Percentiles rank a stretch among this genome's conserved stretches.
phyloP scores from a whole-genome alignment of 2,888 invertebrate genomes.

The Diadegma fenestrale region DNA sequence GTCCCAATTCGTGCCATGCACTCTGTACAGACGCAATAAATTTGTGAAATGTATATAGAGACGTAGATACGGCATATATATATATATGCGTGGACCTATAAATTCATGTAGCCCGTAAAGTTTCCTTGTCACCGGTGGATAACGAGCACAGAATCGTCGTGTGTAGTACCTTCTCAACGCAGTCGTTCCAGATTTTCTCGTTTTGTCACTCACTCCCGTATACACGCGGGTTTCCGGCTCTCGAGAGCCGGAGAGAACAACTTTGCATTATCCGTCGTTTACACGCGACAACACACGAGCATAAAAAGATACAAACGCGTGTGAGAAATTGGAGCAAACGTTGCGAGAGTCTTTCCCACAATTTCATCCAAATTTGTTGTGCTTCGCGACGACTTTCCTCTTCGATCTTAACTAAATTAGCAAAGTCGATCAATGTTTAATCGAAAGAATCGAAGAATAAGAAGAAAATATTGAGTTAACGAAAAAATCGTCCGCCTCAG shows the following conservation, averaged over 20 bases:
- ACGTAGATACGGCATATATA: not conserved
- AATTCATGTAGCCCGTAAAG: conserved; percentile 36
- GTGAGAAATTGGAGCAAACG: not conserved
- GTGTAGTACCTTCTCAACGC: conserved; percentile 15
- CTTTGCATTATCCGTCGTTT: conserved; percentile 45
- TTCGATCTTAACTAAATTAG: no score
- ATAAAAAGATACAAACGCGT: not conserved
- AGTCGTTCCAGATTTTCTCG: conserved; percentile 57
- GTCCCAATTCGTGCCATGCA: not conserved
- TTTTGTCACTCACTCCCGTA: conserved; percentile 52
- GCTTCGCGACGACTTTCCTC: no score
- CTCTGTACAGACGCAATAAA: conserved; percentile 9
- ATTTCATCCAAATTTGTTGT: not conserved
- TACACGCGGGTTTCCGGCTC: conserved; percentile 46
- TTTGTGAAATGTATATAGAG: not conserved
- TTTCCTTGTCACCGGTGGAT: conserved; percentile 56
- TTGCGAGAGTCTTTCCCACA: not conserved
- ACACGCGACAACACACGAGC: conserved; percentile 22
- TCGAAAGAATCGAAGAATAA: not conserved
- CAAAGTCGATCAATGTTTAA: no score
- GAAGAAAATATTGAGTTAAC: no score
- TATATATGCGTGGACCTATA: not conserved
- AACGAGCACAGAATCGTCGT: conserved; percentile 52
- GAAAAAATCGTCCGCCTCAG: no score
- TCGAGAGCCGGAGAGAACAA: conserved; percentile 28